phyloP scores from a whole-genome alignment of 1,140 invertebrate species.

The Scaptomyza hsui region DNA sequence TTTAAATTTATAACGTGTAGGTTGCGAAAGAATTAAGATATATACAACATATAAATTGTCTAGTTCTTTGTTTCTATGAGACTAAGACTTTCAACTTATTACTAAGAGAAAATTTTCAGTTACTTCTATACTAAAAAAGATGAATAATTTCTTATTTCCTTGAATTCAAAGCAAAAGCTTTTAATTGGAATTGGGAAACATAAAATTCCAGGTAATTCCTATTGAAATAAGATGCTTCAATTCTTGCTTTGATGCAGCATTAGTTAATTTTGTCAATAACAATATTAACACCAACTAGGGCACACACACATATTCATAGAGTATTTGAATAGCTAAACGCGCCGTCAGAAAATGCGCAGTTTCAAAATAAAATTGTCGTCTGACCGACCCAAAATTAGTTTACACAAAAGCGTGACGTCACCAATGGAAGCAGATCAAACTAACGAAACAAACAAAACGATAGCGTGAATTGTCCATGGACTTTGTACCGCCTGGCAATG shows the following conservation, averaged over 20 bases:
- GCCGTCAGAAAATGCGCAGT: conserved; percentile 39
- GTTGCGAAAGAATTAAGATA: background rate
- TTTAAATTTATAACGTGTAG: background rate
- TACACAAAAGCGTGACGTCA: conserved; percentile 44
- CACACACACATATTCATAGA: conserved; percentile 8
- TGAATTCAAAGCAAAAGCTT: too few relatives aligned
- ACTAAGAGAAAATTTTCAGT: too few relatives aligned
- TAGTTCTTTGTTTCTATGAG: too few relatives aligned
- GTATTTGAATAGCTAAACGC: conserved; percentile 26
- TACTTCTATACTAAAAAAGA: too few relatives aligned
- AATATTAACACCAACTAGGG: conserved; percentile 26
- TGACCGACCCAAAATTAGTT: conserved; percentile 28
- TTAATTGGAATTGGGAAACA: too few relatives aligned
- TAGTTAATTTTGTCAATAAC: too few relatives aligned
- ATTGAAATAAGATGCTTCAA: background rate
- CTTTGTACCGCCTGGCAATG: conserved; percentile 21
- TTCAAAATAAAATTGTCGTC: conserved; percentile 26
- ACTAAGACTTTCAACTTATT: too few relatives aligned
- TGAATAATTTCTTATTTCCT: too few relatives aligned
- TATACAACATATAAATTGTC: too few relatives aligned
- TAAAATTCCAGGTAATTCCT: too few relatives aligned
- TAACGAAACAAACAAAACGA: conserved; percentile 1
- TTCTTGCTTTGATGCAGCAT: background rate
- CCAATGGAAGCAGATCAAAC: background rate
- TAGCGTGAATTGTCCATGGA: conserved; percentile 14